phyloP scores from a whole-genome alignment of 2,888 invertebrate genomes.

The Tipula unca region DNA sequence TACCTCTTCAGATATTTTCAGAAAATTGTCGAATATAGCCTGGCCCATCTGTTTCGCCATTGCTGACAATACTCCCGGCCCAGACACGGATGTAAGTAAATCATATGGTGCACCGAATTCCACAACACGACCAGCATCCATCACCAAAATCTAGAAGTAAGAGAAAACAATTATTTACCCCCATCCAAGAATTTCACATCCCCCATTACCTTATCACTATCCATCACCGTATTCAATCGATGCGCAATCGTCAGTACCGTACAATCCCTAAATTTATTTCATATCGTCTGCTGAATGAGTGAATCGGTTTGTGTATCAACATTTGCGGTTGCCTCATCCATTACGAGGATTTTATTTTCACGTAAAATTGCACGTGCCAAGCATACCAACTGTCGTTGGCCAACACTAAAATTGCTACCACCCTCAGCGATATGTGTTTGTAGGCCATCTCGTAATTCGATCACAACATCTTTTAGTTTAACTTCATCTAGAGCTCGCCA shows the following conservation, averaged over 20 bases:
- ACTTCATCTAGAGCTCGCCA: conserved; percentile 80
- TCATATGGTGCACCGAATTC: conserved; percentile 62
- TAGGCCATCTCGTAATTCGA: conserved; percentile 56
- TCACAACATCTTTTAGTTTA: conserved; percentile 61
- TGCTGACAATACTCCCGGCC: conserved; percentile 44
- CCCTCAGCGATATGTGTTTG: conserved; percentile 66
- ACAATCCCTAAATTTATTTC: conserved; percentile 64
- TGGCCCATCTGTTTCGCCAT: conserved; percentile 57
- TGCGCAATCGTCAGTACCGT: conserved; percentile 89
- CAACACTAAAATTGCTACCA: conserved; percentile 79
- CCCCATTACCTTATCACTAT: conserved; percentile 43
- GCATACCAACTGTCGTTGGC: conserved; percentile 84
- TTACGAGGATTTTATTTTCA: conserved; percentile 72
- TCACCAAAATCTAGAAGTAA: conserved; percentile 46
- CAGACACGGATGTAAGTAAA: conserved; percentile 45
- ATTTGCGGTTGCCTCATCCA: conserved; percentile 91
- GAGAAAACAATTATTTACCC: background rate
- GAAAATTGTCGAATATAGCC: conserved; percentile 53
- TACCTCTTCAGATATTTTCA: conserved; percentile 52
- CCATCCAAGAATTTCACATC: background rate
- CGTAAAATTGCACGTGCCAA: conserved; percentile 80
- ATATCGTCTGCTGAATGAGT: conserved; percentile 72
- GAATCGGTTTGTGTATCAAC: conserved; percentile 83
- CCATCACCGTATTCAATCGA: conserved; percentile 74
- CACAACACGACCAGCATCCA: conserved; percentile 58